Conservation (phyloP, 2,797 vertebrate genomes). For the Sebastes diaconus region DNA sequence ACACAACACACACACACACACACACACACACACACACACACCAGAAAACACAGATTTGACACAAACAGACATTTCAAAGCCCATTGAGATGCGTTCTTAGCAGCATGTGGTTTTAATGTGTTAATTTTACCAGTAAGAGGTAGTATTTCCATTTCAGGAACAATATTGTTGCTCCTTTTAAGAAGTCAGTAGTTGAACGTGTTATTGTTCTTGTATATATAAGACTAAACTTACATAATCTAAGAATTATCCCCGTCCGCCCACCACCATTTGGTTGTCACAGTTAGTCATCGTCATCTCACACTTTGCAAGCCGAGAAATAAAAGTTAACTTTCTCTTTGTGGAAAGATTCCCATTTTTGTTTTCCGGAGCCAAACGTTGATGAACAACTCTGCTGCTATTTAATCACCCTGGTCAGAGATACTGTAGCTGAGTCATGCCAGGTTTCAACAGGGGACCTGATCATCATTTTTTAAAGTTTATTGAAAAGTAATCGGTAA, state of each 20-base stretch:
- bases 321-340: constrained; percentile 64
- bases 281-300: constrained; percentile 72
- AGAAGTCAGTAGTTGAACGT: constrained; percentile 22
- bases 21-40: constrained; percentile 19
- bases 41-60: constrained; percentile 19
- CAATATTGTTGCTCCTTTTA: constrained; percentile 43
- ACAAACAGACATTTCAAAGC: constrained; percentile 28
- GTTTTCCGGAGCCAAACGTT: background rate
- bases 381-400: constrained; percentile 13
- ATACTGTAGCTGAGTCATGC: constrained; percentile 13
- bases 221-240: constrained; percentile 37
- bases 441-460: constrained; percentile 14
- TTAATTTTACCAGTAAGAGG: constrained; percentile 36
- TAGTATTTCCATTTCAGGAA: constrained; percentile 28
- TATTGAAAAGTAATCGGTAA: constrained; percentile 3
- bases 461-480: constrained; percentile 21
- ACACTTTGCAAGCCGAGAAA: constrained; percentile 61
- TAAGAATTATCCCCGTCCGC: constrained; percentile 43
- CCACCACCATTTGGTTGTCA: constrained; percentile 71
- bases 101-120: constrained; percentile 29
- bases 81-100: background rate
- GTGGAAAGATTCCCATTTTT: constrained; percentile 43
- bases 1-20: constrained; percentile 32
- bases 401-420: constrained; percentile 14
- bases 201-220: constrained; percentile 27